phyloP scores from a whole-genome alignment of 2,797 vertebrate species.

The Smutsia temminckii region DNA sequence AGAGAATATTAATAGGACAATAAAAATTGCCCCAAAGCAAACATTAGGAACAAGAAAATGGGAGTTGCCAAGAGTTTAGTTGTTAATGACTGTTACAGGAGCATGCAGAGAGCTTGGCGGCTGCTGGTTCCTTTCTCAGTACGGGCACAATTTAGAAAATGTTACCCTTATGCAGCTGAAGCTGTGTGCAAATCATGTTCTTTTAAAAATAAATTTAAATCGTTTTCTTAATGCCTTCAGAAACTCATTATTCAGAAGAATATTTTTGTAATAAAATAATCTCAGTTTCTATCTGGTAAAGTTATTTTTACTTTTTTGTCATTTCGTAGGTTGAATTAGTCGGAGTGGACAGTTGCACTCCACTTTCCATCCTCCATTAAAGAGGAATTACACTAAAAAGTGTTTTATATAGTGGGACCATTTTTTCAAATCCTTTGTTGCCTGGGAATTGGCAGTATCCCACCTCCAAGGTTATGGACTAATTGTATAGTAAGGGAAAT shows the following conservation, averaged over 20 bases:
- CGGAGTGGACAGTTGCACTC: not conserved
- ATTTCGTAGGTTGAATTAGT: not conserved
- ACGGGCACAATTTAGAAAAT: not conserved
- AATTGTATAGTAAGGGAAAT: not conserved
- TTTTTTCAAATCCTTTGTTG: not conserved
- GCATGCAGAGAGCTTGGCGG: not conserved
- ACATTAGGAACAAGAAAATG: not conserved
- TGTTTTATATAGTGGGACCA: not conserved
- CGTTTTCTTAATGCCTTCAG: not conserved
- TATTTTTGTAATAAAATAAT: constrained; percentile 13
- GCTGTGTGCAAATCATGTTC: not conserved
- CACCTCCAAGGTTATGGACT: not conserved
- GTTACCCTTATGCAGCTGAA: not conserved
- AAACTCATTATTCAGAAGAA: not conserved
- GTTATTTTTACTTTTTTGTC: constrained; percentile 1
- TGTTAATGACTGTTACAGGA: not conserved
- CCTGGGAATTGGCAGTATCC: not conserved
- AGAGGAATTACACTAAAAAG: not conserved
- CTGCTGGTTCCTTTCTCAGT: not conserved
- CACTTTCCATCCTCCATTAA: not conserved
- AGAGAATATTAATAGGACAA: not conserved
- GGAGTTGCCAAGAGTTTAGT: not conserved
- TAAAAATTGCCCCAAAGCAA: constrained; percentile 10
- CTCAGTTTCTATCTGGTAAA: not conserved
- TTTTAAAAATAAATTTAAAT: not conserved